A percentile compares a stretch with the other conserved stretches of the same genome.
These are phyloP conservation scores for Tetragonula carbonaria DNA, from an alignment of 2,888 invertebrate species.

Conservation along the genomic window DNA sequence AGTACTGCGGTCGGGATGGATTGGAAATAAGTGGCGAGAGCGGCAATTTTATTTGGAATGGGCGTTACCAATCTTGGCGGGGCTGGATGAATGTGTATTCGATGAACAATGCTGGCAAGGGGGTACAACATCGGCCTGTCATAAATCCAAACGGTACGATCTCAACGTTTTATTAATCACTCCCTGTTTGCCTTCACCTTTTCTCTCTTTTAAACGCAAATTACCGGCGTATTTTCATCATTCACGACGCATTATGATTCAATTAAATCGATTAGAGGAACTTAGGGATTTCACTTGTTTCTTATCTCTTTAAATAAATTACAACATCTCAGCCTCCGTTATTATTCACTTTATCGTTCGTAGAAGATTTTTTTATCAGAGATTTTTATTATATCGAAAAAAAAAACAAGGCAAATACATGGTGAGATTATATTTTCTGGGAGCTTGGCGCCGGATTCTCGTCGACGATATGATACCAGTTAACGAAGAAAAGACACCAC, in stretches of 20 bases:
- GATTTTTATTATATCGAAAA: neutral
- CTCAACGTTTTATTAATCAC: neutral
- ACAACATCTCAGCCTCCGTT: neutral
- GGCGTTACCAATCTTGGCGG: slow-evolving; percentile 79
- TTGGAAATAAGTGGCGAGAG: slow-evolving; percentile 77
- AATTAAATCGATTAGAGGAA: neutral
- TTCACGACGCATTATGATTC: neutral
- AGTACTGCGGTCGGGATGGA: slow-evolving; percentile 80
- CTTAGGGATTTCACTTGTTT: neutral
- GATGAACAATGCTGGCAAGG: slow-evolving; percentile 82
- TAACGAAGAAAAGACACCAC: slow-evolving; percentile 76
- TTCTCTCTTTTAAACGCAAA: neutral
- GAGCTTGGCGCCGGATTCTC: slow-evolving; percentile 84
- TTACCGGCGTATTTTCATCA: neutral
- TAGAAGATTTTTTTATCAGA: neutral
- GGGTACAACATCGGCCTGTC: slow-evolving; percentile 78
- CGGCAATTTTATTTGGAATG: slow-evolving; percentile 77
- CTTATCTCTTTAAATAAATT: neutral
- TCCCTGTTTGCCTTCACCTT: neutral
- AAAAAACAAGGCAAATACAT: slow-evolving; percentile 83
- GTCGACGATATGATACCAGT: slow-evolving; percentile 85
- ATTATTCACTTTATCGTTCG: neutral
- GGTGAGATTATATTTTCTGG: slow-evolving; percentile 84
- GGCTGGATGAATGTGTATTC: slow-evolving; percentile 85
- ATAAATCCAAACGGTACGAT: slow-evolving; percentile 80